Evolutionary conservation across 2,113 vertebrate species (phyloP), one percentile per base, ranked within the genome.

Genomic region (Pomatorhinus ruficollis): DNA sequence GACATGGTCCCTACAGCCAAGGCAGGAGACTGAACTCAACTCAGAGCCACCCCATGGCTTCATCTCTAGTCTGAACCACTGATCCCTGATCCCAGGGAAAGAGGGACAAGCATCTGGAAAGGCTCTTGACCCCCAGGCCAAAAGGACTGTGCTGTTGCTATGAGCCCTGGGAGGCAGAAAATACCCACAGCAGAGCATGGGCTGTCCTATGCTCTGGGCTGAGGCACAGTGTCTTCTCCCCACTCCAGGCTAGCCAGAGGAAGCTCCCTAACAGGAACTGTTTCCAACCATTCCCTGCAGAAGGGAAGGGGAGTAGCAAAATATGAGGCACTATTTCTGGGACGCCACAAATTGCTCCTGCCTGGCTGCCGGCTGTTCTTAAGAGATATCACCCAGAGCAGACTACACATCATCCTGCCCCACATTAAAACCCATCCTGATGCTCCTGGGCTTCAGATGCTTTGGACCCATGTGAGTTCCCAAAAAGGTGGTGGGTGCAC

Each of bases 171-270:
- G 11, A 54, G 11, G 39, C 11, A 83, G 25, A 63, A 90, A 66
- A 80, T 16, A 79, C 2, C n/a, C n/a, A 17, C 2, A 84, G 69
- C 20, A 35, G 42, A 75, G 37, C 0, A 0, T 16, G 31, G 23
- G 27, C 31, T 74, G 49, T 83, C 37, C 44, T 64, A 20, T 80
- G n/a, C 33, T 37, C 30, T 2, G 27, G 10, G 22, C 39, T 56
- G 37, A 91, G 23, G n/a, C 54, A 49, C 2, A 25, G 42, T 19
- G 16, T 49, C 40, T 35, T 87, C 69, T 74, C 17, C 22, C 11
- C 1, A 5, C 33, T 52, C 33, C 19, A 31, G 59, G 30, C 59
- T 45, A 61, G 45, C 16, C 40, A 53, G 28, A 53, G 11, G 23
- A 33, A 79, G 44, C 37, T 74, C 37, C 45, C 7, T 11, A 56